Base-by-base conservation (phyloP, 2,797 vertebrate genomes). In the Cirrhinus molitorella region DNA sequence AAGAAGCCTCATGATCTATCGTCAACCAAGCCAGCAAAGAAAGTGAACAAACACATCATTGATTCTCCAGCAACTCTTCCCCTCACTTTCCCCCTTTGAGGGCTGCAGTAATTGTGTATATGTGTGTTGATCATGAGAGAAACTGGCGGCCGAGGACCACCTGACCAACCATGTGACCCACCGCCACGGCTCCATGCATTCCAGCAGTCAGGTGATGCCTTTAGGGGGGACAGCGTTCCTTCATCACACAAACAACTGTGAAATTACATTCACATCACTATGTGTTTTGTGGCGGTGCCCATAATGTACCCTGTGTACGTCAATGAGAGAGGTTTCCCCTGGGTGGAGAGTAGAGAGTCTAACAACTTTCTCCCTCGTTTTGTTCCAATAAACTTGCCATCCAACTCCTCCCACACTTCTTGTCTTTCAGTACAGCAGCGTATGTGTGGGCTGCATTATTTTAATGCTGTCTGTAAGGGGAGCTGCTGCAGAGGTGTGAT, bases 31-130 rank as follows among this genome's bases (percentile, higher is more conserved):
- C 28, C 76, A 83, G 66, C 31, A 66, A 40, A 85, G 23, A 72
- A 53, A 79, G 67, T 49, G 73, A 88, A 87, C 85, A 87, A 88
- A 73, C 81, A 85, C 63, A 80, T 84, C 85, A 85, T 87, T 88
- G 79, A 88, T 85, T 88, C 75, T 84, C 76, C 57, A 67, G 61
- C 17, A 9, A 25, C 45, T 76, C 65, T 73, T 83, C 49, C 53
- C 83, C 83, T 84, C 49, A 66, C 28, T 66, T 45, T 63, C 77
- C 53, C 40, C 51, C 73, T 74, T 81, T 83, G 55, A 81, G 75
- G 21, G 53, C 61, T 83, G 21, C 70, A 76, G 70, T 85, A 75
- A 80, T 80, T 77, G 31, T 71, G 59, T 84, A 83, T 66, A 40
- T 76, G 76, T 80, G 73, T 55, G 57, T 83, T 80, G 70, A 79